Evolutionary conservation across 2,888 invertebrate genomes (phyloP).

Genomic region (Escarpia spicata): DNA sequence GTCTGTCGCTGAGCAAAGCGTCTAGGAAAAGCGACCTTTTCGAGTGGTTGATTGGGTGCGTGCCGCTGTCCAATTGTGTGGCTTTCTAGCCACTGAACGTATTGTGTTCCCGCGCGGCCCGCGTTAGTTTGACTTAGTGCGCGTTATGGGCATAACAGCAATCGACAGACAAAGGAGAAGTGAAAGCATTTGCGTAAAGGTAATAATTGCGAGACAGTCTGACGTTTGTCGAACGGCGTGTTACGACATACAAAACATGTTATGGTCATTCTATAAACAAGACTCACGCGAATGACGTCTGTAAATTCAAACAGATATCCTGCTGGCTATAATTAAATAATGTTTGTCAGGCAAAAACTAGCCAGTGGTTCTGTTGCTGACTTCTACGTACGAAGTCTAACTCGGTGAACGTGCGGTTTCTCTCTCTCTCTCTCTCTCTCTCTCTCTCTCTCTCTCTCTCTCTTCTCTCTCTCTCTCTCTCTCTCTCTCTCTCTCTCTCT

Average conservation of each 20-base stretch:
- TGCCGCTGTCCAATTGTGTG: background rate
- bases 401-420: background rate
- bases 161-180: background rate
- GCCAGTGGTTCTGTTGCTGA: background rate
- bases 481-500: slow-evolving; percentile 26
- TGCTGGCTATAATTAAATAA: background rate
- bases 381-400: background rate
- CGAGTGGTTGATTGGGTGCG: background rate
- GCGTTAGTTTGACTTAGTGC: background rate
- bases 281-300: background rate
- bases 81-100: background rate
- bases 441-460: slow-evolving; percentile 27
- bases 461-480: slow-evolving; percentile 23
- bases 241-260: background rate
- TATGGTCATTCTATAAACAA: background rate
- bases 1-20: background rate
- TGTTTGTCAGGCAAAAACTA: background rate
- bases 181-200: background rate
- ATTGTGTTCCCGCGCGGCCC: background rate
- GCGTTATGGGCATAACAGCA: background rate
- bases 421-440: slow-evolving; percentile 24
- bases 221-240: background rate
- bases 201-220: slow-evolving; percentile 11
- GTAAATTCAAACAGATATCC: background rate
- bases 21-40: background rate